phyloP scores from a whole-genome alignment of 2,888 invertebrate species.

The Drosophila sordidula region DNA sequence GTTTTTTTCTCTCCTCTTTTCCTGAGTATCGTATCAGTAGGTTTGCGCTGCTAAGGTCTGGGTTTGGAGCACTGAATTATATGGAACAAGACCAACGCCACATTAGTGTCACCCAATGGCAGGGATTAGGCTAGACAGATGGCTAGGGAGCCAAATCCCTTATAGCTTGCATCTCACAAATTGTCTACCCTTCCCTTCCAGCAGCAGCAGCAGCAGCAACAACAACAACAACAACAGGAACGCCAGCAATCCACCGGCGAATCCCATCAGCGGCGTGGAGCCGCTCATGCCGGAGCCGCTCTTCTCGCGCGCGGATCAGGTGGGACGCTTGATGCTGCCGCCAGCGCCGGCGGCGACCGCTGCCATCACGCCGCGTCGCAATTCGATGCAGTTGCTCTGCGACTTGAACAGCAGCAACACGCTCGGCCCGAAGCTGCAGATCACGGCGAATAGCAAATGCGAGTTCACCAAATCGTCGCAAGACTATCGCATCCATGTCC shows the following conservation, averaged over 20 bases:
- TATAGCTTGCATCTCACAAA: no score
- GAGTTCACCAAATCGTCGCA: conserved; percentile 85
- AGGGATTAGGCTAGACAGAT: no score
- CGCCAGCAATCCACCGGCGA: conserved; percentile 2
- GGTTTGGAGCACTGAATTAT: no score
- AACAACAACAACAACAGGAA: no score
- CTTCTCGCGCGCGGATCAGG: conserved; percentile 7
- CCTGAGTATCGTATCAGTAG: not conserved
- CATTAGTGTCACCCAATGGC: no score
- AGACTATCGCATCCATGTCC: conserved; percentile 86
- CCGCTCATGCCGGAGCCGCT: conserved; percentile 25
- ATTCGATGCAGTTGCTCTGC: conserved; percentile 28
- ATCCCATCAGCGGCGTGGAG: conserved; percentile 7
- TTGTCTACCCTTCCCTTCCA: not conserved
- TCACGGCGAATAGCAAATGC: conserved; percentile 72
- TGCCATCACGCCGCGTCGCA: conserved; percentile 18
- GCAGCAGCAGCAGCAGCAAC: not conserved
- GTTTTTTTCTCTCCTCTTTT: no score
- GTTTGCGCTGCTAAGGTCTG: no score
- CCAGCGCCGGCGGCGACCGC: conserved; percentile 19
- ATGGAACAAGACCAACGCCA: no score
- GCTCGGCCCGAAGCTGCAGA: conserved; percentile 69
- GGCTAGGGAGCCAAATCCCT: no score
- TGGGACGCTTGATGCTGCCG: conserved; percentile 38
- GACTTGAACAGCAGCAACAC: conserved; percentile 34